phyloP scores from a whole-genome alignment of 2,888 invertebrate species.

The Lasioglossum morio region DNA sequence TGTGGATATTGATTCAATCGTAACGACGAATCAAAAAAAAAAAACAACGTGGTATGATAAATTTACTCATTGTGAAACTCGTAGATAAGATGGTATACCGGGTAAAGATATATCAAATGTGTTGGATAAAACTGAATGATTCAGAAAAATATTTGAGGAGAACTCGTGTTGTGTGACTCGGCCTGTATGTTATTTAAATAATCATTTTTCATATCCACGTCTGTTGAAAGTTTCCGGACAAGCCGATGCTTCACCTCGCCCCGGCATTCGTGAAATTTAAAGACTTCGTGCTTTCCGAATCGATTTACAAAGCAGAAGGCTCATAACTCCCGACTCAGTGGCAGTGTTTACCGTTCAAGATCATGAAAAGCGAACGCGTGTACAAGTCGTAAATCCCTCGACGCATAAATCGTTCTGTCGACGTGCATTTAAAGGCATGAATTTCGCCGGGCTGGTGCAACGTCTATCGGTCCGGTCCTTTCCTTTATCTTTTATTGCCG shows the following conservation, averaged over 20 bases:
- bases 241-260: background rate
- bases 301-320: background rate
- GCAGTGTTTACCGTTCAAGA: slow-evolving; percentile 12
- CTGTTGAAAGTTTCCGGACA: background rate
- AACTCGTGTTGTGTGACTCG: too few species aligned
- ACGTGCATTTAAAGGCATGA: slow-evolving; percentile 21
- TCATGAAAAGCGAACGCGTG: slow-evolving; percentile 19
- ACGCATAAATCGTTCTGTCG: slow-evolving; percentile 8
- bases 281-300: background rate
- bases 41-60: too few species aligned
- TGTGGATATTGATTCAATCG: too few species aligned
- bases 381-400: slow-evolving; percentile 9
- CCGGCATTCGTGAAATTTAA: background rate
- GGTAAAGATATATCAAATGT: too few species aligned
- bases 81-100: too few species aligned
- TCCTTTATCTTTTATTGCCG: slow-evolving; percentile 63
- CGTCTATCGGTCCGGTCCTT: slow-evolving; percentile 40
- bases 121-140: too few species aligned
- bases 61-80: too few species aligned
- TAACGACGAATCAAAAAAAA: too few species aligned
- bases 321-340: slow-evolving; percentile 9
- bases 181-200: background rate
- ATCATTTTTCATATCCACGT: background rate
- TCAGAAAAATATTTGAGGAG: too few species aligned
- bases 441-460: slow-evolving; percentile 29